phyloP scores from a whole-genome alignment of 2,888 invertebrate genomes.

The Pristionchus fissidentatus region DNA sequence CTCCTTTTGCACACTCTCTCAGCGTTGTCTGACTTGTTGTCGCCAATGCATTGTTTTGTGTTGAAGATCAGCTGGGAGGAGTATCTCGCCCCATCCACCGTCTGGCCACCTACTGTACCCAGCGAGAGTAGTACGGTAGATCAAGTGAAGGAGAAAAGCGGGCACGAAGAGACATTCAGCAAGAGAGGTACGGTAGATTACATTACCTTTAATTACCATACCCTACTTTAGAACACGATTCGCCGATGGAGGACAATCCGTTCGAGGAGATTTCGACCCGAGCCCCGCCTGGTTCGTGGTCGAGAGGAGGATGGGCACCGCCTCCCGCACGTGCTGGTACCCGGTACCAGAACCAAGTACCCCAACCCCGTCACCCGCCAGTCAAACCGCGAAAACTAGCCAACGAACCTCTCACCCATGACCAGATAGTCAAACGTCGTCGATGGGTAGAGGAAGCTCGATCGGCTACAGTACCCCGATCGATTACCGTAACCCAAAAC shows the following conservation, averaged over 20 bases:
- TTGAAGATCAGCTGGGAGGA: slow-evolving; percentile 42
- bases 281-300: slow-evolving; percentile 28
- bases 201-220: neutral
- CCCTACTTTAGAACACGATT: slow-evolving; percentile 25
- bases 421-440: slow-evolving; percentile 5
- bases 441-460: slow-evolving; percentile 31
- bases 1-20: neutral
- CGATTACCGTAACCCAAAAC: neutral
- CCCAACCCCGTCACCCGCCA: neutral
- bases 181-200: slow-evolving; percentile 7
- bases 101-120: neutral
- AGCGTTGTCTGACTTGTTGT: too few relatives aligned
- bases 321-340: neutral
- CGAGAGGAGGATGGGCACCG: slow-evolving; percentile 3
- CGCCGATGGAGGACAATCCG: slow-evolving; percentile 44
- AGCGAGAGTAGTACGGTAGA: slow-evolving; percentile 11
- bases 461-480: neutral
- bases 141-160: slow-evolving; percentile 21
- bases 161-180: neutral
- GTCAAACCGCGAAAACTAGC: neutral
- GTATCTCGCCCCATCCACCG: slow-evolving; percentile 35
- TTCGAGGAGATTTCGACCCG: slow-evolving; percentile 46
- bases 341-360: neutral
- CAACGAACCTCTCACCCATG: neutral
- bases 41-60: too few relatives aligned